Conservation (phyloP, 2,888 invertebrate species). For the Hydrotaea diabolus region DNA sequence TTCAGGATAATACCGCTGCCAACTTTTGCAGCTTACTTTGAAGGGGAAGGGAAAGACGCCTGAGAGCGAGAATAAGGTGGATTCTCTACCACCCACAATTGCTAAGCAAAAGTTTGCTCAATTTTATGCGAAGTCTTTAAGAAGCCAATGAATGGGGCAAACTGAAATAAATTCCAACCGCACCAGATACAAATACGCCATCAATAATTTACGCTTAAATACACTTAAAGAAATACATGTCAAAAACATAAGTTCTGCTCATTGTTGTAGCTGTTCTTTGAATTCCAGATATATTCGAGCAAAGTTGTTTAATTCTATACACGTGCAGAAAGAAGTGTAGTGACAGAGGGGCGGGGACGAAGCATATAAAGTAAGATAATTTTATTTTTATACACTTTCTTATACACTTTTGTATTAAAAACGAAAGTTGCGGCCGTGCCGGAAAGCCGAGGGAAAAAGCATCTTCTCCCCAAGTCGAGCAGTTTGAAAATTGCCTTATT, state of each 20-base stretch:
- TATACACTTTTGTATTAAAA: slow-evolving; percentile 1
- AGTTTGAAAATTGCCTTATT: slow-evolving; percentile 15
- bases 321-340: too few relatives aligned
- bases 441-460: not conserved
- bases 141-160: not conserved
- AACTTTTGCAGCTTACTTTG: too few relatives aligned
- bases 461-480: not conserved
- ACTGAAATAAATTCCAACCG: slow-evolving; percentile 9
- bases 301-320: not conserved
- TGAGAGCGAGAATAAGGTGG: too few relatives aligned
- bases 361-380: not conserved
- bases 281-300: not conserved
- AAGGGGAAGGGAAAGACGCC: too few relatives aligned
- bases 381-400: not conserved
- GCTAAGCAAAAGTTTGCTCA: not conserved
- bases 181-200: slow-evolving; percentile 23
- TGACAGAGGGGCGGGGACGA: too few relatives aligned
- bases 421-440: not conserved
- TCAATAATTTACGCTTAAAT: slow-evolving; percentile 64
- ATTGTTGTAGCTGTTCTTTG: not conserved
- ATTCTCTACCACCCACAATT: not conserved
- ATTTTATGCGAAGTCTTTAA: slow-evolving; percentile 3
- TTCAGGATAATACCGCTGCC: not conserved
- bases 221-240: slow-evolving; percentile 48
- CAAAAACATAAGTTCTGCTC: slow-evolving; percentile 36